Evolutionary conservation across 2,888 invertebrate species (phyloP).

Genomic region (Doris montereyensis): DNA sequence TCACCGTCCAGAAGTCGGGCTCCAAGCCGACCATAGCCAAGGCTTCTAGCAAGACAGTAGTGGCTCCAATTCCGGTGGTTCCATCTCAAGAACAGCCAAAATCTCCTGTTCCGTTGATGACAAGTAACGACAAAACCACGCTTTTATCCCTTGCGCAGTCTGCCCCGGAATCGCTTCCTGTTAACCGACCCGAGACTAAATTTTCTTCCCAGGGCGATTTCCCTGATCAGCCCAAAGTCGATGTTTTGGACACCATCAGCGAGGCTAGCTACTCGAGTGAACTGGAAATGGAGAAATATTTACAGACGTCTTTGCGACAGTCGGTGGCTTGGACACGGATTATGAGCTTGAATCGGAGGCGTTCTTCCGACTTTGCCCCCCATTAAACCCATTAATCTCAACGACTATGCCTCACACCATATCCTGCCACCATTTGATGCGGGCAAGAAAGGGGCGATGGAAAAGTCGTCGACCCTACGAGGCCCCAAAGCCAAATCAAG

Average conservation of each 20-base stretch:
- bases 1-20: constrained; percentile 28
- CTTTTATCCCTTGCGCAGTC: neutral
- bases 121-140: neutral
- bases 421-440: constrained; percentile 28
- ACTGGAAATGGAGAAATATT: constrained; percentile 39
- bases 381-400: constrained; percentile 42
- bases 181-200: no score
- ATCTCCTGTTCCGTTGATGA: neutral
- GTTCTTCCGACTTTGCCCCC: constrained; percentile 36
- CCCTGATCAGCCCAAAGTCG: no score
- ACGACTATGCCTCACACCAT: constrained; percentile 26
- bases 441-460: no score
- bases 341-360: constrained; percentile 41
- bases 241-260: constrained; percentile 33
- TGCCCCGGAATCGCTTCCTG: no score
- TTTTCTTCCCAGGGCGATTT: no score
- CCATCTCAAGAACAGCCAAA: neutral
- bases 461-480: no score
- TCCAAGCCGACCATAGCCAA: constrained; percentile 19
- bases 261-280: constrained; percentile 39
- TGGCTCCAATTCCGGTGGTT: neutral
- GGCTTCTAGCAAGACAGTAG: neutral
- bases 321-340: no score
- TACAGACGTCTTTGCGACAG: neutral
- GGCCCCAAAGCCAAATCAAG: neutral